These are phyloP conservation scores for Musca vetustissima DNA, from an alignment of 1,140 invertebrate genomes.

Conservation along the genomic window DNA sequence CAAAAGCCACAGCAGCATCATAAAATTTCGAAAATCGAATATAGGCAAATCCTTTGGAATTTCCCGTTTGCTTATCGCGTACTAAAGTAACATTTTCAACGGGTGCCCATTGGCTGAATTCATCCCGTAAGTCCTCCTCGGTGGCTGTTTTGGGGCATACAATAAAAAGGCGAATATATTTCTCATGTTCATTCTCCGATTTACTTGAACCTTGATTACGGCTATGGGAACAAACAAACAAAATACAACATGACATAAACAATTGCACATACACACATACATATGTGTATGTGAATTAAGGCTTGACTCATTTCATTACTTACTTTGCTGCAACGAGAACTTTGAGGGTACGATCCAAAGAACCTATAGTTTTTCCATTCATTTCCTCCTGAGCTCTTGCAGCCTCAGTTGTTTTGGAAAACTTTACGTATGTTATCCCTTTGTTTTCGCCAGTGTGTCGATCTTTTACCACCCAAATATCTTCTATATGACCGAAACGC, in stretches of 20 bases:
- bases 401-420: conserved; percentile 82
- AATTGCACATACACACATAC: no score
- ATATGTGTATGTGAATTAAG: neutral
- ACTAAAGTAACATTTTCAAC: conserved; percentile 83
- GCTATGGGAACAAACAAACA: conserved; percentile 59
- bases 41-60: conserved; percentile 90
- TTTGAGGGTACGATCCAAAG: conserved; percentile 78
- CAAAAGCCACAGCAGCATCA: conserved; percentile 84
- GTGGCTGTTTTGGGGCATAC: conserved; percentile 79
- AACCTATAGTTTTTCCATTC: conserved; percentile 78
- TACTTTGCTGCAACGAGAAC: conserved; percentile 84
- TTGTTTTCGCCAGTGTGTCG: conserved; percentile 81
- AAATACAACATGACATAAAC: conserved; percentile 10
- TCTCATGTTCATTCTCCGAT: conserved; percentile 78
- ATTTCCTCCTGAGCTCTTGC: conserved; percentile 81
- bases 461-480: conserved; percentile 86
- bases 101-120: conserved; percentile 82
- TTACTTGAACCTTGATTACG: conserved; percentile 77
- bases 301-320: conserved; percentile 36
- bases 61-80: conserved; percentile 76
- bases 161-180: conserved; percentile 83
- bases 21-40: conserved; percentile 72
- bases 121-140: conserved; percentile 75
- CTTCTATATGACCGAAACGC: conserved; percentile 81
- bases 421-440: conserved; percentile 82